Percentiles rank a stretch among this genome's conserved stretches.
Conservation (phyloP, 2,888 invertebrate species). For the Temnothorax unifasciatus region DNA sequence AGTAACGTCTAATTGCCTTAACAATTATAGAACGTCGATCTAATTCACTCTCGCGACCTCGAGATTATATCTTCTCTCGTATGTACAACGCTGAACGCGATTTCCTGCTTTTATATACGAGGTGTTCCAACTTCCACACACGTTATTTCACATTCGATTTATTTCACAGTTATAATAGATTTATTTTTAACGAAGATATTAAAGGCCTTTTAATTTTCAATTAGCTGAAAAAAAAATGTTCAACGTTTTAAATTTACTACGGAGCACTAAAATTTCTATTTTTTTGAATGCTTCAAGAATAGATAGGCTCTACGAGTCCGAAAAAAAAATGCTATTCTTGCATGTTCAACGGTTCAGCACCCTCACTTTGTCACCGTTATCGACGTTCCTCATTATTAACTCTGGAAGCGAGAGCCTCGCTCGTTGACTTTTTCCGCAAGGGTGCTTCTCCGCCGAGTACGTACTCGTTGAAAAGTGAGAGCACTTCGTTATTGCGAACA, state of each 20-base stretch:
- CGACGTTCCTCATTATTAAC: conserved; percentile 46
- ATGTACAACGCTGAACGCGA: conserved; percentile 13
- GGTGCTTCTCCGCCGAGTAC: conserved; percentile 53
- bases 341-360: conserved; percentile 79
- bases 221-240: background rate
- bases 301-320: background rate
- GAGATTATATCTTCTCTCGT: conserved; percentile 59
- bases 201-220: background rate
- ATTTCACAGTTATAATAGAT: background rate
- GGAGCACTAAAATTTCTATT: background rate
- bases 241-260: background rate
- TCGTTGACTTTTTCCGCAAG: conserved; percentile 66
- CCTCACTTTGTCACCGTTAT: conserved; percentile 27
- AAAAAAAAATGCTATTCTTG: conserved; percentile 73
- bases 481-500: conserved; percentile 63
- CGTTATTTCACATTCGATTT: conserved; percentile 41
- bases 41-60: conserved; percentile 54
- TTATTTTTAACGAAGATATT: background rate
- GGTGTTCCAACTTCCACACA: background rate
- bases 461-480: conserved; percentile 70
- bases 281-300: background rate
- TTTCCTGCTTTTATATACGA: conserved; percentile 48
- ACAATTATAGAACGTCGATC: conserved; percentile 74
- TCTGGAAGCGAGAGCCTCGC: conserved; percentile 49
- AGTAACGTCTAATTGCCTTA: conserved; percentile 74